Base-by-base conservation (phyloP, 2,113 vertebrate species). In the Melanerpes aurifrons region DNA sequence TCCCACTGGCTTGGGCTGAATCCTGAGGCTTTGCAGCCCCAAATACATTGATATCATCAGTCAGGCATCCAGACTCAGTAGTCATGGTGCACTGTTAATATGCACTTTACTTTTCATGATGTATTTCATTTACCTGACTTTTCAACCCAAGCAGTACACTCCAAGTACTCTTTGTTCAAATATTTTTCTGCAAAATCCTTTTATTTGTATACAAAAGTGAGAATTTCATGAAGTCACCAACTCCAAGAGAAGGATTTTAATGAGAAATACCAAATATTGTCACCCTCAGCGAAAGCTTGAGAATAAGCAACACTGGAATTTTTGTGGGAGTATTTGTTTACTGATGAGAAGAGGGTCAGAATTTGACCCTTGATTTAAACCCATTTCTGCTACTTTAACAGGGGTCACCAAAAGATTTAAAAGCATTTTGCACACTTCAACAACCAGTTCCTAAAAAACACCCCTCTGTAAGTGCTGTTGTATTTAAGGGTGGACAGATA, bases 111-210 rank as follows among this genome's bases (percentile, higher is more conserved):
- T 32, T 81, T 81, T 31, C 0, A 1, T 9, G 69, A 64, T 50
- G 69, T 37, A 57, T 26, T 68, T 69, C 56, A 84, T 81, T 56
- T 84, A 40, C 29, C 29, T 0, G 2, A 21, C 50, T 76, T 90
- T 76, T 63, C 59, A 87, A 62, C 10, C 20, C n/a, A 32, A 58
- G 28, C 29, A 70, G n/a, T n/a, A 37, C 2, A 7, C 28, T 91
- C 24, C 3, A n/a, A n/a, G 16, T 81, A 84, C 59, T 25, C 50
- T 22, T 72, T 85, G 24, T 37, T 85, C 64, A 53, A 68, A 59
- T 1, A 4, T 77, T 92, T 83, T 62, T 87, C 87, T 50, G 66
- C 53, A 92, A 93, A 93, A 82, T 86, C 54, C 31, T 85, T 86
- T 54, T 26, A 7, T 81, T 87, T 59, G 56, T 71, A 22, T 48